Evolutionary conservation across 1,140 invertebrate species (phyloP).

Genomic region (Bombus balteatus): DNA sequence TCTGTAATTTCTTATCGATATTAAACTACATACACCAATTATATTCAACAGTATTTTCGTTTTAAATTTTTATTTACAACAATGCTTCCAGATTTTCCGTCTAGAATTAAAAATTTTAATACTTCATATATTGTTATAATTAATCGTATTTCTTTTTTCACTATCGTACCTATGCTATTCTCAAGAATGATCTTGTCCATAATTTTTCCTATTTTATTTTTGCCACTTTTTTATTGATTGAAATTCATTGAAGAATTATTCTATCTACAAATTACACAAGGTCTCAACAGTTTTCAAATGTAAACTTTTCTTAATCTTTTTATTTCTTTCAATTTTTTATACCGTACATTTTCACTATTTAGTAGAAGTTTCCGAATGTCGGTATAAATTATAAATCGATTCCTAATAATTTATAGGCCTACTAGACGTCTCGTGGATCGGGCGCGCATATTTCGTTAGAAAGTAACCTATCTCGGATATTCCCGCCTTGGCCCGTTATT

Average conservation of each 20-base stretch:
- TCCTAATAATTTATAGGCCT: constrained; percentile 81
- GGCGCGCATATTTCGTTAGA: constrained; percentile 68
- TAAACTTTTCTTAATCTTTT: background rate
- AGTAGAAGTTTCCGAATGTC: background rate
- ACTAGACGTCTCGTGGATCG: constrained; percentile 78
- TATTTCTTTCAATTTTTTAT: background rate
- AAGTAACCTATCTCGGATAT: background rate
- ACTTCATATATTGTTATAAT: background rate
- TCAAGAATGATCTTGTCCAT: background rate
- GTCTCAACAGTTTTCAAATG: background rate
- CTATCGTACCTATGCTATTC: no score
- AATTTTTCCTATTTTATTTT: background rate
- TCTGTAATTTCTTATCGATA: background rate
- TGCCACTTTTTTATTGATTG: background rate
- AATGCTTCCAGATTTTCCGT: background rate
- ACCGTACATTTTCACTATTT: no score
- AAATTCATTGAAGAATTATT: background rate
- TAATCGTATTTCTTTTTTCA: background rate
- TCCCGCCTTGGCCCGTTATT: constrained; percentile 4
- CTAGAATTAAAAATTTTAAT: background rate
- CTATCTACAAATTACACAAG: background rate
- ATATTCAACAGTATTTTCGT: background rate
- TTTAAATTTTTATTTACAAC: background rate
- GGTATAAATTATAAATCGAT: constrained; percentile 58
- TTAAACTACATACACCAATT: background rate